Conservation (phyloP, 2,113 vertebrate species). For the Pycnonotus jocosus region DNA sequence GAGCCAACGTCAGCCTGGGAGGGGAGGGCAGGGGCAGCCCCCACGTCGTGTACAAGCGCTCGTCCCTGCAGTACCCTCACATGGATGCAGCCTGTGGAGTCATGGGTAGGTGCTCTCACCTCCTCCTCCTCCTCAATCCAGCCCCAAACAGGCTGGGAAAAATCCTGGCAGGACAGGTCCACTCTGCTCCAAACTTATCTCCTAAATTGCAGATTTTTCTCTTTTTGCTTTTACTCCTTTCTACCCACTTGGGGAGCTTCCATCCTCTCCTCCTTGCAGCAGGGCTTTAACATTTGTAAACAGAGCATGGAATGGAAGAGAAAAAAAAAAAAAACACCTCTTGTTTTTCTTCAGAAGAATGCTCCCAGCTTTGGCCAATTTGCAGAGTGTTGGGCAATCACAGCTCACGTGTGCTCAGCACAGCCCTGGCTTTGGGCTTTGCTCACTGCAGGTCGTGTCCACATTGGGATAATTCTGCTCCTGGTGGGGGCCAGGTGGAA, state of each 20-base stretch:
- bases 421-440: not conserved
- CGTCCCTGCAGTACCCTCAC: conserved; percentile 90
- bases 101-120: conserved; percentile 74
- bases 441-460: not conserved
- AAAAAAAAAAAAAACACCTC: not conserved
- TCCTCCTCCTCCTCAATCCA: not conserved
- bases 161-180: not conserved
- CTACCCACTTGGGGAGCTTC: not conserved
- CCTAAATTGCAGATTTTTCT: not conserved
- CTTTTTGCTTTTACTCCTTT: not conserved
- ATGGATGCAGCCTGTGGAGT: conserved; percentile 96
- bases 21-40: conserved; percentile 83
- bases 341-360: conserved; percentile 16
- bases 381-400: not conserved
- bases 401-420: not conserved
- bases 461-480: not conserved
- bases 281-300: not conserved
- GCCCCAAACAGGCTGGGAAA: not conserved
- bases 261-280: not conserved
- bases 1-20: conserved; percentile 72
- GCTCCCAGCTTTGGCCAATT: not conserved
- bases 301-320: not conserved
- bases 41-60: conserved; percentile 96
- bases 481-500: not conserved
- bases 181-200: not conserved